Evolutionary conservation across 2,888 invertebrate genomes (phyloP), one percentile per base, ranked within the genome.

Genomic region (Odontomyia ornata): DNA sequence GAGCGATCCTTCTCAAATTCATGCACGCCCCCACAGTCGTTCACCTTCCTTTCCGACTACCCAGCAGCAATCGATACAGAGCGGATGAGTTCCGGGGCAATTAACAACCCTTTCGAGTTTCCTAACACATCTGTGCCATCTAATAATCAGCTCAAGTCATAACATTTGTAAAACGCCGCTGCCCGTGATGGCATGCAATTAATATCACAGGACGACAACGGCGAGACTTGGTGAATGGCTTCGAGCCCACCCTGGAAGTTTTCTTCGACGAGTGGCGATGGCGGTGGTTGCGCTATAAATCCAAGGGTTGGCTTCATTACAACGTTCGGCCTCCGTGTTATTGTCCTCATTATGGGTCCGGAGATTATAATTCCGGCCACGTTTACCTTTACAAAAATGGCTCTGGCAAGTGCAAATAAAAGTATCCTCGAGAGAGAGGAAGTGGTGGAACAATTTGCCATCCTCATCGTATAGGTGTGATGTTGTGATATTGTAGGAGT

Each of bases 131-230:
- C 78, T 78, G 78, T 75, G 76, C 73, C 73, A 76, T 78, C 72
- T 65, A 76, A 78, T 78, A 78, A 78, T 76, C 78, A 78, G 78
- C 65, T 73, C 73, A 73, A 73, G 73, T 73, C 73, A 73, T 73
- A 73, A 73, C 73, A 73, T 73, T 73, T 73, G 73, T 73, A 73
- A 73, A 73, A 73, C 36, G 73, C 73, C 56, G 71, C 71, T 60
- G 73, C 73, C 57, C 73, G 57, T 57, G 73, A 73, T 57, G 73
- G 73, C 25, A 73, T 57, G 57, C 57, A 73, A 73, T 73, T 73
- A 73, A 73, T 73, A 73, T 57, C 73, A 18, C 21, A 57, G 57
- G 57, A 36, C 57, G 57, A 69, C 46, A 23, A 65, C 65, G 69
- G 47, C 69, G 69, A 69, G 69, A 69, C 69, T 69, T 47, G 1